Evolutionary conservation across 2,888 invertebrate genomes (phyloP).

Genomic region (Crematogaster levior): DNA sequence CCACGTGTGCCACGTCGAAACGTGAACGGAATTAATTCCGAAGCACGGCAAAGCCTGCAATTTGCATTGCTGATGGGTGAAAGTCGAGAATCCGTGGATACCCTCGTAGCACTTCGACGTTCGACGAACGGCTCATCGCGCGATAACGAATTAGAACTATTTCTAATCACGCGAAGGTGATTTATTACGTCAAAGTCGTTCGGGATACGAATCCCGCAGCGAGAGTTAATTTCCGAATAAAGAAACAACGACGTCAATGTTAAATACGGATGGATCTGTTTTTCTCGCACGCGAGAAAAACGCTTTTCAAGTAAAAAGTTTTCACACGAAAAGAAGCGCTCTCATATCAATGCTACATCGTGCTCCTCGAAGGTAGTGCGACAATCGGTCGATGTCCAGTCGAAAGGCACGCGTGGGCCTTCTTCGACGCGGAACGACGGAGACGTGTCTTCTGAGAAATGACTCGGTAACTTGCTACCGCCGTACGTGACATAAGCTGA

Average conservation of each 20-base stretch:
- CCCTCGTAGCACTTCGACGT: conserved; percentile 26
- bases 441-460: background rate
- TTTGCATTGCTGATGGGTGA: conserved; percentile 34
- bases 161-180: conserved; percentile 47
- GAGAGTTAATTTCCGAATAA: background rate
- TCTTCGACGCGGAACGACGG: background rate
- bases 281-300: background rate
- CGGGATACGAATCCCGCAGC: background rate
- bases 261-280: background rate
- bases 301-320: background rate
- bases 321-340: background rate
- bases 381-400: background rate
- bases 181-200: conserved; percentile 9
- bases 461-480: background rate
- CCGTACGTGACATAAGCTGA: conserved; percentile 35
- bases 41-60: conserved; percentile 14
- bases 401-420: background rate
- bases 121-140: background rate
- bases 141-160: conserved; percentile 29
- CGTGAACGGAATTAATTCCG: conserved; percentile 59
- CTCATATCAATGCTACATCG: background rate
- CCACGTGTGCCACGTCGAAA: conserved; percentile 29
- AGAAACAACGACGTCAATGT: background rate
- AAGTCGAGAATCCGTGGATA: background rate
- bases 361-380: background rate